Conservation (phyloP, 2,888 invertebrate genomes). For the Lycaena phlaeas region DNA sequence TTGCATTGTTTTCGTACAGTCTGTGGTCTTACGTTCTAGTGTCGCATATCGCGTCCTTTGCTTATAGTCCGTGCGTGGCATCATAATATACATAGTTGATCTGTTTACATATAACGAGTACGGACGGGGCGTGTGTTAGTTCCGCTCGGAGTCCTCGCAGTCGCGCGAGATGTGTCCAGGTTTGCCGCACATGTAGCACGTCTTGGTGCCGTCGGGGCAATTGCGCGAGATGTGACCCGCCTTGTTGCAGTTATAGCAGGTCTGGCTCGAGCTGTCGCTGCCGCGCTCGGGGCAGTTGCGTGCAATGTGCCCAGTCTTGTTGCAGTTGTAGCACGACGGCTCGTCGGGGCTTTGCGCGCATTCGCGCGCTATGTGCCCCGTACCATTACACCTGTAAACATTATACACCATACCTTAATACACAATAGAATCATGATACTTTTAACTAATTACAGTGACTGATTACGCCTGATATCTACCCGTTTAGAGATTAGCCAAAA, state of each 20-base stretch:
- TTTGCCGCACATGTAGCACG: constrained; percentile 94
- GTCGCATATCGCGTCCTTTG: constrained; percentile 68
- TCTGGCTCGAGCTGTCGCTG: constrained; percentile 79
- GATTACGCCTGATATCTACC: too few relatives aligned
- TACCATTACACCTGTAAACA: constrained; percentile 90
- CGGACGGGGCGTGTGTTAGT: constrained; percentile 48
- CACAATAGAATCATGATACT: too few relatives aligned
- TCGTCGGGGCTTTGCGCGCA: constrained; percentile 87
- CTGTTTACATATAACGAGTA: constrained; percentile 31
- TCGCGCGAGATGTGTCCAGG: constrained; percentile 92
- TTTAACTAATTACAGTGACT: too few relatives aligned
- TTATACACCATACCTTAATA: too few relatives aligned
- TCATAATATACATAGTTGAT: constrained; percentile 63
- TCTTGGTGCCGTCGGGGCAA: constrained; percentile 89
- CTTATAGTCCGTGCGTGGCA: constrained; percentile 71
- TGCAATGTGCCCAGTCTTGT: constrained; percentile 93
- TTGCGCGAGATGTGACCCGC: constrained; percentile 92
- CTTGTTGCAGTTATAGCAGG: constrained; percentile 96
- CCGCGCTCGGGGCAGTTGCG: constrained; percentile 86
- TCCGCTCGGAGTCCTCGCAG: constrained; percentile 86
- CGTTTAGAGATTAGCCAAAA: too few relatives aligned
- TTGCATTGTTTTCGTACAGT: constrained; percentile 57
- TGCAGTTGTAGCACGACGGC: constrained; percentile 96
- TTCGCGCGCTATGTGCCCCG: constrained; percentile 94
- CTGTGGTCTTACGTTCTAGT: constrained; percentile 57